Evolutionary conservation across 37 sponge, comb jelly and placozoan genomes (phyloP), one percentile per base, ranked within the genome.

Genomic region (Eunapius fragilis): DNA sequence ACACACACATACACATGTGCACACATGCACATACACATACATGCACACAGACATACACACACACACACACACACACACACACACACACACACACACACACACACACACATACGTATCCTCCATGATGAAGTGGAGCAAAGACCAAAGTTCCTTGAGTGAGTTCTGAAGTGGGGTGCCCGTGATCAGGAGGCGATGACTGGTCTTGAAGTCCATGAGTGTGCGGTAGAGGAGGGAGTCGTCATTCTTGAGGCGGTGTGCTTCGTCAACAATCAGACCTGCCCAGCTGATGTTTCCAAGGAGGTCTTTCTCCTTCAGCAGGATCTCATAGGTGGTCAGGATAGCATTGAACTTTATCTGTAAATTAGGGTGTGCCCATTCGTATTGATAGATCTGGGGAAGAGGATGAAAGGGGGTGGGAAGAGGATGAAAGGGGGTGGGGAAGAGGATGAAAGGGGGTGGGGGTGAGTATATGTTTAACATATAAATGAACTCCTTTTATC

Each of bases 161-260:
- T 99, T 99, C 82, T 99, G 99, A 13, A 99, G 91, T 17, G 99
- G 99, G 24, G 99, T 99, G 25, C 99, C 99, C 10, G 99, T 99
- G 77, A 99, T 95, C 45, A 97, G 82, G 31, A 99, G 81, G n/a
- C 96, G 90, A 45, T 94, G 89, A 82, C 96, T 92, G 24, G 98
- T 99, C 35, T 85, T 85, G 80, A 99, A 95, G 79, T 93, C 87
- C 85, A 87, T 86, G 50, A 99, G 87, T 22, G 93, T 89, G 28
- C 90, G 91, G 78, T 99, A 99, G 75, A 99, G 94, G 34, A 94
- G 91, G 34, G 96, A 95, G 90, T 99, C 96, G 41, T 99, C 99
- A 77, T 99, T 99, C 89, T 99, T 99, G 79, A 99, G 91, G 27
- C 99, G 87, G 72, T 99, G 99, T 31, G 96, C 99, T 82, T 99